phyloP scores from a whole-genome alignment of 2,797 vertebrate species.

The Sebastes iracundus region DNA sequence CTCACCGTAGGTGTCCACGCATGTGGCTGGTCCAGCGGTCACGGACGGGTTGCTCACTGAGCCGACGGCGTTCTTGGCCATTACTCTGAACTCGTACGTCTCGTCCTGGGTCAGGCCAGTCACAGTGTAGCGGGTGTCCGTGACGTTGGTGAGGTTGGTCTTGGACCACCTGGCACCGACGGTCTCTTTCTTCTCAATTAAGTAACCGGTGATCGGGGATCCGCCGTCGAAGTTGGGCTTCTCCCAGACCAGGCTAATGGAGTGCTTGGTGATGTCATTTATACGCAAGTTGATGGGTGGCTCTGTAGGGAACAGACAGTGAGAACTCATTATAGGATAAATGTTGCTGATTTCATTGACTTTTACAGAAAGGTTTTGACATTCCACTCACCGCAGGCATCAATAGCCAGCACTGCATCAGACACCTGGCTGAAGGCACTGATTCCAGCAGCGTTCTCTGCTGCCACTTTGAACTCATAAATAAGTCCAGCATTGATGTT shows the following conservation, averaged over 20 bases:
- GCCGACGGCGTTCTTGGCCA: conserved; percentile 96
- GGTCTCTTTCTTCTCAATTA: conserved; percentile 91
- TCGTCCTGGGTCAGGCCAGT: conserved; percentile 93
- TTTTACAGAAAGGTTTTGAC: background rate
- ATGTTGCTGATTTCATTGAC: background rate
- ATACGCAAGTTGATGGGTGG: conserved; percentile 91
- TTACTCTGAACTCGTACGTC: conserved; percentile 93
- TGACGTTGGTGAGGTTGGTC: conserved; percentile 91
- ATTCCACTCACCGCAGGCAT: conserved; percentile 92
- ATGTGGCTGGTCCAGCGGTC: conserved; percentile 91
- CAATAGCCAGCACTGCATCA: conserved; percentile 96
- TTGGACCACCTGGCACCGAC: conserved; percentile 91
- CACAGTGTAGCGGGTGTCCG: conserved; percentile 90
- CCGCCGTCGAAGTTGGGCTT: conserved; percentile 95
- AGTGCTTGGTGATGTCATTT: conserved; percentile 93
- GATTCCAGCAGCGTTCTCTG: conserved; percentile 95
- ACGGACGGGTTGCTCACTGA: conserved; percentile 95
- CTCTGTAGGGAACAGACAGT: conserved; percentile 79
- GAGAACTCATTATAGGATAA: background rate
- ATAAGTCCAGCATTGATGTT: conserved; percentile 92
- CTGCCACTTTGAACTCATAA: conserved; percentile 97
- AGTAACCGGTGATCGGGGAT: conserved; percentile 93
- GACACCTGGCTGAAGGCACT: conserved; percentile 92
- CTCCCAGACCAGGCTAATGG: conserved; percentile 91
- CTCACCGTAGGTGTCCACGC: conserved; percentile 94